These are phyloP conservation scores for Passer domesticus DNA, from an alignment of 2,113 vertebrate species.

Conservation along the genomic window DNA sequence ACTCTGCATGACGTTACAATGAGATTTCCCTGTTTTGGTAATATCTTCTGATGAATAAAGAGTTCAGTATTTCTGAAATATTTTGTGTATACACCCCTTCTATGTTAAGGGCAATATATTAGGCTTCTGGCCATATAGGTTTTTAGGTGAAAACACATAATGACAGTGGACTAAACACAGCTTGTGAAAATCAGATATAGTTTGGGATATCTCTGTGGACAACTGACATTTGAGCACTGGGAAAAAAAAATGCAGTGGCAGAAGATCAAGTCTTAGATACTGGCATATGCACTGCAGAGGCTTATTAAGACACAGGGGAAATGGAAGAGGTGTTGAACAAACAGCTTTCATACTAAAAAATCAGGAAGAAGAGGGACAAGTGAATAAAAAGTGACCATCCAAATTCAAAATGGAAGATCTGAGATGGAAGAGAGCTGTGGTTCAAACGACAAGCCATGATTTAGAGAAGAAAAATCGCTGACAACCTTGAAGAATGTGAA, in stretches of 20 bases:
- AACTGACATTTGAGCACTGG: neutral
- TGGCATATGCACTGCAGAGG: neutral
- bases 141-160: neutral
- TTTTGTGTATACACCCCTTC: neutral
- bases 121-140: accelerated
- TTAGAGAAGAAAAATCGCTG: neutral
- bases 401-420: neutral
- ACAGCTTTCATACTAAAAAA: neutral
- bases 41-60: neutral
- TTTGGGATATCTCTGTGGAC: neutral
- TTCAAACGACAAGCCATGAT: neutral
- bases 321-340: neutral
- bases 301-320: neutral
- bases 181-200: neutral
- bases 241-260: neutral
- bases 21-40: neutral
- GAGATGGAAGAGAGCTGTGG: neutral
- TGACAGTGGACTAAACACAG: neutral
- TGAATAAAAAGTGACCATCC: neutral
- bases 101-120: neutral
- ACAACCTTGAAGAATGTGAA: neutral
- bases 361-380: neutral
- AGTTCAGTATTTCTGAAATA: neutral
- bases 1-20: neutral
- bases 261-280: neutral